phyloP scores from a whole-genome alignment of 2,797 vertebrate species.

The Vultur gryphus region DNA sequence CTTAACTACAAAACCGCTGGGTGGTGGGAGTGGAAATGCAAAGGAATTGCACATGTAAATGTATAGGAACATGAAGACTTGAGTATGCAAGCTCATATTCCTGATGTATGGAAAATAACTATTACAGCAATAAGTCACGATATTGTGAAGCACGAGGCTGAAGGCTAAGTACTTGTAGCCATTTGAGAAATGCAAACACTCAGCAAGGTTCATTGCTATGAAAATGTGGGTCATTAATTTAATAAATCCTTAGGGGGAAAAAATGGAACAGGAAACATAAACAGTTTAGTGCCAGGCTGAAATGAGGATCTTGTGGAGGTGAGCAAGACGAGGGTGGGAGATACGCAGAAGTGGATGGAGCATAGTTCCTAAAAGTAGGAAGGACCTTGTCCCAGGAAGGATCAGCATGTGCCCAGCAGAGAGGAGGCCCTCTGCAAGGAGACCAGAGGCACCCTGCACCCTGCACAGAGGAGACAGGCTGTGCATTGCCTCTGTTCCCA shows the following conservation, averaged over 20 bases:
- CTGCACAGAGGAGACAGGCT: neutral
- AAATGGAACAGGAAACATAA: neutral
- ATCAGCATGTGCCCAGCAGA: neutral
- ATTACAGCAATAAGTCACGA: neutral
- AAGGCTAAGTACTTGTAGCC: neutral
- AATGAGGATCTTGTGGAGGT: neutral
- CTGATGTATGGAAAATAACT: neutral
- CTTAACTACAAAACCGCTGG: neutral
- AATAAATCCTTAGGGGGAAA: neutral
- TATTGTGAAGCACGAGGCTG: neutral
- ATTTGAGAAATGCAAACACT: neutral
- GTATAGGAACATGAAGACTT: neutral
- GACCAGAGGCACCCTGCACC: neutral
- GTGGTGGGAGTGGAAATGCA: neutral
- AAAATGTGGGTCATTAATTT: neutral
- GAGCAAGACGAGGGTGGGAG: neutral
- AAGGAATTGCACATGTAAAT: neutral
- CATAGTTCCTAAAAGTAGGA: neutral
- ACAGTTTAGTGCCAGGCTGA: neutral
- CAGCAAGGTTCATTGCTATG: neutral
- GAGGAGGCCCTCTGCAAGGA: neutral
- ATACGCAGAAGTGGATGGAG: neutral
- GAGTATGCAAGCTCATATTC: neutral
- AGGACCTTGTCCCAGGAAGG: neutral
- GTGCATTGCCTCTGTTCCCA: neutral